phyloP scores from a whole-genome alignment of 2,888 invertebrate species.

The Melieria picta region DNA sequence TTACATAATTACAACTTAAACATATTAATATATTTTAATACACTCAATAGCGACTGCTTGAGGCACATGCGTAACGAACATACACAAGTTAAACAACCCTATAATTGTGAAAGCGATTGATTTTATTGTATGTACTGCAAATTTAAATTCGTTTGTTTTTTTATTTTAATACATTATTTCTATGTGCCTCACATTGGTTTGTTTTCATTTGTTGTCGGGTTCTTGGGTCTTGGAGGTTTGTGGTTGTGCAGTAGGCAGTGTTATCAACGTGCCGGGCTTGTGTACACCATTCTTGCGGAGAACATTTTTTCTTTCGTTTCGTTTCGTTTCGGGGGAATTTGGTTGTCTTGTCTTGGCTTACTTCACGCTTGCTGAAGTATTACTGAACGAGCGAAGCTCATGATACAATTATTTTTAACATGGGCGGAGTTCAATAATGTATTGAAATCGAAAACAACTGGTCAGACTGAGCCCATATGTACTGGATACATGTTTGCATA shows the following conservation, averaged over 20 bases:
- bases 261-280: too few relatives aligned
- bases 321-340: too few relatives aligned
- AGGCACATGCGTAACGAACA: slow-evolving; percentile 19
- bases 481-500: too few relatives aligned
- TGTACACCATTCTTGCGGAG: too few relatives aligned
- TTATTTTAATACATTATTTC: slow-evolving; percentile 38
- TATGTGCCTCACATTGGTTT: slow-evolving; percentile 29
- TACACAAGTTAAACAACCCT: slow-evolving; percentile 8
- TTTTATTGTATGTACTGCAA: slow-evolving; percentile 34
- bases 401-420: too few relatives aligned
- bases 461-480: too few relatives aligned
- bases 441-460: too few relatives aligned
- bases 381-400: too few relatives aligned
- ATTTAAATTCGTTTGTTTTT: slow-evolving; percentile 11
- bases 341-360: too few relatives aligned
- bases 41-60: slow-evolving; percentile 29
- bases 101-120: slow-evolving; percentile 29
- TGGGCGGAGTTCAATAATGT: too few relatives aligned
- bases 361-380: too few relatives aligned
- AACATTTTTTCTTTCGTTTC: too few relatives aligned
- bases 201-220: slow-evolving; percentile 11
- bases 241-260: slow-evolving; percentile 14
- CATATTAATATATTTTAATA: slow-evolving; percentile 32
- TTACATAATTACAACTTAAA: slow-evolving; percentile 31
- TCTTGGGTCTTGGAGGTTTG: slow-evolving; percentile 41